Base-by-base conservation (phyloP, 37 sponge, comb jelly and placozoan species). In the Halisarca cf. caerulea region DNA sequence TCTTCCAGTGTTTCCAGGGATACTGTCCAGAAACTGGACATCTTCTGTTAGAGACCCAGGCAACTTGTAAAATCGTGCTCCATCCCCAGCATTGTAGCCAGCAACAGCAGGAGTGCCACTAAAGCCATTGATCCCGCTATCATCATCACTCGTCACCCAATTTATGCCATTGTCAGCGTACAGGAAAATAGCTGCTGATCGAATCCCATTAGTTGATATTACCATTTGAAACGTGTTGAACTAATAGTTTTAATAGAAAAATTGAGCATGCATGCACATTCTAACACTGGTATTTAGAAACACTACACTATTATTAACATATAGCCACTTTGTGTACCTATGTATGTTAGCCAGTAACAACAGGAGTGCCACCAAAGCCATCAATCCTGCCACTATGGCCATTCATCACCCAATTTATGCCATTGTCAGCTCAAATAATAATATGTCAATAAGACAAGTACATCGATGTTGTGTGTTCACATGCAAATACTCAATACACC, bases 131-230 rank as follows among this genome's bases (percentile, higher is more conserved):
- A 6, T 55, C 23, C 81, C 81, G 20, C 34, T 25, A 55, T 15
- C 57, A 37, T 36, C 81, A 37, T 80, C 59, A 58, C 81, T 34
- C 28, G 81, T 55, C 4, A 55, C 53, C 81, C 81, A 80, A 27
- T 80, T 80, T 3, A 80, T 80, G 5, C 81, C 81, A 4, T 25
- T 32, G 24, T 80, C 68, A 82, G 83, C 66, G 38, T 61, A 82
- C 8, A 40, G 37, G 66, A 66, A 82, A 25, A 82, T 82, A 25
- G 66, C 83, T 11, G 34, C 37, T 38, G 83, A 82, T 82, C 20
- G 2, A 8, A 20, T 37, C 2, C 83, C 66, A 82, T 82, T 36
- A 38, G 83, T 82, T 66, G 83, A 27, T 61, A 82, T 24, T 9
- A 82, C 66, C 27, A 59, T 34, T 24, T 82, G 83, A 55, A 74